These are phyloP conservation scores for Falcaria lacertinaria DNA, from an alignment of 2,888 invertebrate species.

Conservation along the genomic window DNA sequence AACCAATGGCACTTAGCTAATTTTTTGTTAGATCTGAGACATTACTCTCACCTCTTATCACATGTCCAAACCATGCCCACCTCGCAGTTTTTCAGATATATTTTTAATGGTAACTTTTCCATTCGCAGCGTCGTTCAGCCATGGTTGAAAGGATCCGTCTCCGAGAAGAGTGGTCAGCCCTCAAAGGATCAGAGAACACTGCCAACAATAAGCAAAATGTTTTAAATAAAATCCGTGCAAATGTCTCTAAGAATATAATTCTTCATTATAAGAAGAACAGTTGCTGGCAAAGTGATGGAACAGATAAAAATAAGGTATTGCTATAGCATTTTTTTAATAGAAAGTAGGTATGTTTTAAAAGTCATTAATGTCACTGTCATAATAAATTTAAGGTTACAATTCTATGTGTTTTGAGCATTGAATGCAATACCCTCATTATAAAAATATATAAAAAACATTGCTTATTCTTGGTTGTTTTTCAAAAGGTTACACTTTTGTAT, in stretches of 20 bases:
- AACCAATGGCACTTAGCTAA: too few species aligned
- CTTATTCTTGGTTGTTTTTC: too few species aligned
- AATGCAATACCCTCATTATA: too few species aligned
- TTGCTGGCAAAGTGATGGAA: background rate
- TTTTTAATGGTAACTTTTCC: background rate
- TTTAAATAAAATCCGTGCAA: slow-evolving; percentile 4
- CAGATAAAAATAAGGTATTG: background rate
- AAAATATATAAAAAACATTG: too few species aligned
- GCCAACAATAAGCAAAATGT: slow-evolving; percentile 8
- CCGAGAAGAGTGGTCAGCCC: slow-evolving; percentile 62
- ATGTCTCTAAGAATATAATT: slow-evolving; percentile 1
- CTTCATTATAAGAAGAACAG: too few species aligned
- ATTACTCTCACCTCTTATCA: too few species aligned
- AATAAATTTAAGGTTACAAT: background rate
- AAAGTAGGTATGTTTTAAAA: background rate
- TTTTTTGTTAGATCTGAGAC: too few species aligned
- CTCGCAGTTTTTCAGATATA: too few species aligned
- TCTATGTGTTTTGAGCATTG: too few species aligned
- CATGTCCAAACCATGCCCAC: too few species aligned
- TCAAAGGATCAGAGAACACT: slow-evolving; percentile 44
- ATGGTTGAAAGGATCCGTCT: slow-evolving; percentile 56
- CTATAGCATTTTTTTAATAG: background rate
- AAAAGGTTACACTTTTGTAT: too few species aligned
- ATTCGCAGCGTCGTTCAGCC: slow-evolving; percentile 61
- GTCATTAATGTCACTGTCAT: background rate